Base-by-base conservation (phyloP, 2,113 vertebrate species). In the Hydrochoerus hydrochaeris region DNA sequence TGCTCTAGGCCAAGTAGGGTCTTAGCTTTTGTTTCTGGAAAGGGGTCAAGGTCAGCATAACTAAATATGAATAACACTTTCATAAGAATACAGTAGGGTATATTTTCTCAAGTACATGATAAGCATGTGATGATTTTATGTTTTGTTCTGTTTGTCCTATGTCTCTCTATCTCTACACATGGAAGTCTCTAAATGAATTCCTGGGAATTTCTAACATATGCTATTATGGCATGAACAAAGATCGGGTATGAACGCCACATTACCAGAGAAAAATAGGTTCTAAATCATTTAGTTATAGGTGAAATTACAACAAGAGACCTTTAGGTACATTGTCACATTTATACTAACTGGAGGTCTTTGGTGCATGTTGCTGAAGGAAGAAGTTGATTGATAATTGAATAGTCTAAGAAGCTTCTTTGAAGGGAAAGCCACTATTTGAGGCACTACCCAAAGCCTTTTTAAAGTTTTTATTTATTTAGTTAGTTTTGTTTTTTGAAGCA, bases 261-360 rank as follows among this genome's bases (percentile, higher is more conserved):
- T 67, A 88, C 30, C 65, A 92, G 58, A 78, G 28, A 78, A 32
- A 95, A 78, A 22, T 67, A 22, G 2, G 0, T 95, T 96, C 46
- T 94, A 49, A 71, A 46, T 60, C 83, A 22, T 22, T 90, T 93
- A 94, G 58, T 93, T 96, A 46, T 63, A 96, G 57, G 24, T 80
- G 62, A 91, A 69, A 96, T 94, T 49, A 80, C 65, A 95, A 41
- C 82, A 95, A 90, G 69, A 87, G 58, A 91, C 41, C n/a, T 85
- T 97, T 94, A 71, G 85, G 38, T 85, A 2, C 11, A 63, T 58
- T 32, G 7, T 13, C 54, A 80, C 78, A 52, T 58, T 95, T 88
- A 24, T 16, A 67, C 94, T 65, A 92, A 85, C 58, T 81, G 46
- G 52, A 38, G 71, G 24, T 7, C 80, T 96, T 91, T 93, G 67